Base-by-base conservation (phyloP, 2,113 vertebrate species). In the Planiliza haematocheilus region DNA sequence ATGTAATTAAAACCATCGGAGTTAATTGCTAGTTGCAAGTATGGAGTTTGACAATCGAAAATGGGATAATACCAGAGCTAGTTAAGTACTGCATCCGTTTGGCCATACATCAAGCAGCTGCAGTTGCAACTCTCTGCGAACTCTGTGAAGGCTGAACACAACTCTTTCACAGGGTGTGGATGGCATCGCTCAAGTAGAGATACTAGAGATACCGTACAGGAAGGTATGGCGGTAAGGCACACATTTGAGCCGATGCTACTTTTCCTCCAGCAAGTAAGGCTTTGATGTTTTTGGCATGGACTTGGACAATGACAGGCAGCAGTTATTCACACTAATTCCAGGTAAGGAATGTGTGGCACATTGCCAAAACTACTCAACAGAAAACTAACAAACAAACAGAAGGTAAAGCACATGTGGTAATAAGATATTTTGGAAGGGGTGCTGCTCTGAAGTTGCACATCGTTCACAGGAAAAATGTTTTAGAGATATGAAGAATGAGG, bases 231-330 rank as follows among this genome's bases (percentile, higher is more conserved):
- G 24, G 24, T 30, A 30, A 30, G 24, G 24, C 24, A 30, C 10
- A 9, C 7, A 18, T 30, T 24, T 7, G 10, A 17, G 21, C 58
- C 8, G 7, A 50, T 17, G 30, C 16, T 39, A 20, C 0, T 50
- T 2, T 34, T 74, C 16, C 4, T 36, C n/a, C 39, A 24, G n/a
- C 9, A 16, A 39, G 20, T 38, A 20, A 21, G 20, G 18, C 24
- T 61, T 71, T n/a, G 2, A 48, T 41, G 45, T 50, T 56, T 41
- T 48, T 74, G 51, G 51, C 59, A 24, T 1, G 2, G 24, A 34
- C 0, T 21, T 41, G 0, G 7, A 30, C 10, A 6, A 36, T 17
- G 21, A 0, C 0, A 53, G 7, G 1, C 4, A 48, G 10, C 9
- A 11, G 43, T 65, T 18, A 53, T 30, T 51, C 21, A 43, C 21